A percentile compares a stretch with the other conserved stretches of the same genome.
Conservation (phyloP, 1,140 invertebrate species). For the Papilio polyxenes region DNA sequence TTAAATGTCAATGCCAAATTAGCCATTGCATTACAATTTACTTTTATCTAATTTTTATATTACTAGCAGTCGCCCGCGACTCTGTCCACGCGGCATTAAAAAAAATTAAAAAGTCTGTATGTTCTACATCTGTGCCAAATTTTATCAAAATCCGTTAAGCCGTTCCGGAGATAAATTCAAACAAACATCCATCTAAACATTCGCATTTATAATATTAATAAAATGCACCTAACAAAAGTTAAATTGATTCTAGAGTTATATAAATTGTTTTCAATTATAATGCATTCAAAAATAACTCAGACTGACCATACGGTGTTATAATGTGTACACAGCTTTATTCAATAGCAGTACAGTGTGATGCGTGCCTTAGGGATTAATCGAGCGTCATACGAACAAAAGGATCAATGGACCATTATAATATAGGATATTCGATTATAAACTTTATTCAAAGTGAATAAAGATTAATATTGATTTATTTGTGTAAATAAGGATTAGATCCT, state of each 20-base stretch:
- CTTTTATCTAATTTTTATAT: too few relatives aligned
- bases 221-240: too few relatives aligned
- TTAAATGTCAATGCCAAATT: too few relatives aligned
- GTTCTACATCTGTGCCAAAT: too few relatives aligned
- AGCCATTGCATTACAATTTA: too few relatives aligned
- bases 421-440: neutral
- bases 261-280: neutral
- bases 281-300: neutral
- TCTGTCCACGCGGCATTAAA: too few relatives aligned
- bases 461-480: neutral
- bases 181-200: too few relatives aligned
- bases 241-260: neutral
- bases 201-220: too few relatives aligned
- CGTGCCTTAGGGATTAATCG: constrained; percentile 33
- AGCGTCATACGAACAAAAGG: constrained; percentile 25
- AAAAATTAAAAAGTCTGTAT: too few relatives aligned
- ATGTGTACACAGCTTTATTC: constrained; percentile 27
- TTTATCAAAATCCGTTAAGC: too few relatives aligned
- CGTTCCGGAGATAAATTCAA: too few relatives aligned
- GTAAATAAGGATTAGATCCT: constrained; percentile 24
- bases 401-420: constrained; percentile 14
- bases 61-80: too few relatives aligned
- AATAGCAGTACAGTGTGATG: constrained; percentile 16
- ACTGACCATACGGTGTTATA: neutral
- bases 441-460: neutral